These are phyloP conservation scores for Urophycis tenuis DNA, from an alignment of 2,797 vertebrate species.

Conservation along the genomic window DNA sequence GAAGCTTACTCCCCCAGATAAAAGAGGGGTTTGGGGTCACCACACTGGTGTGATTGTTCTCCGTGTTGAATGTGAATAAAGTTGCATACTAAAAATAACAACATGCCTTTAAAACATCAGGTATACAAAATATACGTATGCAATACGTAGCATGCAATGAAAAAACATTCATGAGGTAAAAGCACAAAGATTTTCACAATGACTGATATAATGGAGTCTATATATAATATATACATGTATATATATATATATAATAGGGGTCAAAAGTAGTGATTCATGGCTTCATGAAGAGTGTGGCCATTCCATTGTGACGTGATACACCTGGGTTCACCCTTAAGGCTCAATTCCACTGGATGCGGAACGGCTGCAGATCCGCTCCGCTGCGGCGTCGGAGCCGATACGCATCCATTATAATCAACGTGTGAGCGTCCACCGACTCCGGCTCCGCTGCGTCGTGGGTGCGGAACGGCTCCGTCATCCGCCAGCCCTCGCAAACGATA, in stretches of 20 bases:
- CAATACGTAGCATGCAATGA: background rate
- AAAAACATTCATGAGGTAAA: background rate
- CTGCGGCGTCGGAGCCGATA: too few relatives aligned
- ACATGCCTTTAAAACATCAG: background rate
- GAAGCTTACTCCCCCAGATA: constrained; percentile 77
- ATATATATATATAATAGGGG: background rate
- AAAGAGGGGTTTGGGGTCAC: constrained; percentile 58
- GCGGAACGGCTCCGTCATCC: too few relatives aligned
- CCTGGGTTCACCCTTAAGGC: too few relatives aligned
- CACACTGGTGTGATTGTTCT: constrained; percentile 42
- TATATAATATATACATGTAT: too few relatives aligned
- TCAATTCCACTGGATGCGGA: too few relatives aligned
- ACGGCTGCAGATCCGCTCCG: too few relatives aligned
- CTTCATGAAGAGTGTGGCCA: too few relatives aligned
- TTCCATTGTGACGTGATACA: background rate
- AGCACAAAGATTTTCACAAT: background rate
- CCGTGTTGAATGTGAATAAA: constrained; percentile 79
- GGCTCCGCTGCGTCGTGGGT: too few relatives aligned
- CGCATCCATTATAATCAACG: too few relatives aligned
- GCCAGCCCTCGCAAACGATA: too few relatives aligned
- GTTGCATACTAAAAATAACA: constrained; percentile 64
- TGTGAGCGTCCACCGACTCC: too few relatives aligned
- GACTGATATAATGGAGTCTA: too few relatives aligned
- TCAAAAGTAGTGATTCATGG: background rate
- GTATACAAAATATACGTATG: background rate